Percentiles rank a stretch among this genome's conserved stretches.
phyloP scores from a whole-genome alignment of 1,140 invertebrate genomes.

The Aphidius ervi region DNA sequence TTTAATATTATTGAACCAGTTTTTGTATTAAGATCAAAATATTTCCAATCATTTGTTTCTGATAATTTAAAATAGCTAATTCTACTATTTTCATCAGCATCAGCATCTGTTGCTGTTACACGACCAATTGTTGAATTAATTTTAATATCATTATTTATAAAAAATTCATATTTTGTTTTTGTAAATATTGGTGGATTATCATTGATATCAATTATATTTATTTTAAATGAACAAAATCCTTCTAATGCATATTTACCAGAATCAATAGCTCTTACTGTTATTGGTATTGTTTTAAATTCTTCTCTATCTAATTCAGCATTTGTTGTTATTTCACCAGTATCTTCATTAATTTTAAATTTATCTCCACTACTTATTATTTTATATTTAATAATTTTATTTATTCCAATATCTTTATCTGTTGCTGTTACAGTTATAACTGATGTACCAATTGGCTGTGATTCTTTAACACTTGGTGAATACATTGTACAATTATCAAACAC shows the following conservation, averaged over 20 bases:
- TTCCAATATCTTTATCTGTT: conserved; percentile 90
- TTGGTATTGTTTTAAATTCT: conserved; percentile 92
- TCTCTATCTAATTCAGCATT: conserved; percentile 73
- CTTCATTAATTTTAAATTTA: conserved; percentile 91
- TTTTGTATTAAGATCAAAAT: conserved; percentile 92
- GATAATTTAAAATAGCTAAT: conserved; percentile 85
- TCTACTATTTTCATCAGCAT: conserved; percentile 93
- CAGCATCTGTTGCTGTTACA: conserved; percentile 91
- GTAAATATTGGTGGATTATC: conserved; percentile 81
- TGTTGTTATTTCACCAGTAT: conserved; percentile 88
- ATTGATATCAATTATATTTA: conserved; percentile 93
- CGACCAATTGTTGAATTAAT: conserved; percentile 90
- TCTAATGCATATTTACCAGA: conserved; percentile 92
- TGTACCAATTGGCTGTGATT: conserved; percentile 87
- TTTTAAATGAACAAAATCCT: conserved; percentile 92
- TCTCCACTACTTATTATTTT: conserved; percentile 80
- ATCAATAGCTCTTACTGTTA: conserved; percentile 93
- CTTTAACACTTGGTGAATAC: conserved; percentile 89
- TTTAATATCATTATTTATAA: conserved; percentile 66
- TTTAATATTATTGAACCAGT: conserved; percentile 93
- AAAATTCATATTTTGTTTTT: neutral
- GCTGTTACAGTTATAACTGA: conserved; percentile 91
- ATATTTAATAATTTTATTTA: conserved; percentile 89
- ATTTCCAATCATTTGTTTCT: conserved; percentile 84
- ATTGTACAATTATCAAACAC: conserved; percentile 89